phyloP scores from a whole-genome alignment of 1,140 invertebrate genomes.

The Papilio glaucus region DNA sequence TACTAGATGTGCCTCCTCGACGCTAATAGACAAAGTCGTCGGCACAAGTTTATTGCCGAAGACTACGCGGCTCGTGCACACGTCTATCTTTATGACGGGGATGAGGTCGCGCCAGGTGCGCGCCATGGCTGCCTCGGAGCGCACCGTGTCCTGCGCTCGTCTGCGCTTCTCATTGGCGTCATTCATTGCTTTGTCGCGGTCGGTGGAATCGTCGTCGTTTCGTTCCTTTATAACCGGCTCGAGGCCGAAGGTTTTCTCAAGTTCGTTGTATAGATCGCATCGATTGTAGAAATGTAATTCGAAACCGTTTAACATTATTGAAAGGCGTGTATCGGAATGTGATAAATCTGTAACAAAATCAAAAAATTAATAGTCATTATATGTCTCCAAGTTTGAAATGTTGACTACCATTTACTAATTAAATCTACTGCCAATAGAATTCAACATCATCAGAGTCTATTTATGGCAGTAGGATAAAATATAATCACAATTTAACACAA shows the following conservation, averaged over 20 bases:
- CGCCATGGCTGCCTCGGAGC: slow-evolving; percentile 90
- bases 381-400: no score
- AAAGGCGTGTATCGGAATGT: slow-evolving; percentile 96
- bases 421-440: no score
- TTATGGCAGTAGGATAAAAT: no score
- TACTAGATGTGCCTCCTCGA: slow-evolving; percentile 97
- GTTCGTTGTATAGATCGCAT: slow-evolving; percentile 92
- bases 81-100: slow-evolving; percentile 97
- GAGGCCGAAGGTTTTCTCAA: slow-evolving; percentile 95
- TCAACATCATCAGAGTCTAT: no score
- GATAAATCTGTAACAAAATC: slow-evolving; percentile 91
- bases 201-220: slow-evolving; percentile 75
- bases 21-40: slow-evolving; percentile 95
- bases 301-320: slow-evolving; percentile 97
- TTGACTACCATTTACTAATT: no score
- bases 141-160: slow-evolving; percentile 86
- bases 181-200: slow-evolving; percentile 85
- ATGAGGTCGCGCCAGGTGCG: slow-evolving; percentile 97
- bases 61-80: slow-evolving; percentile 94
- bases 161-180: slow-evolving; percentile 84
- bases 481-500: not conserved
- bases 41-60: slow-evolving; percentile 98
- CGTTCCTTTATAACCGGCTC: slow-evolving; percentile 89
- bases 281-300: slow-evolving; percentile 98
- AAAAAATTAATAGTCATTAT: not conserved